Evolutionary conservation across 2,797 vertebrate species (phyloP), one percentile per base, ranked within the genome.

Genomic region (Mus caroli): DNA sequence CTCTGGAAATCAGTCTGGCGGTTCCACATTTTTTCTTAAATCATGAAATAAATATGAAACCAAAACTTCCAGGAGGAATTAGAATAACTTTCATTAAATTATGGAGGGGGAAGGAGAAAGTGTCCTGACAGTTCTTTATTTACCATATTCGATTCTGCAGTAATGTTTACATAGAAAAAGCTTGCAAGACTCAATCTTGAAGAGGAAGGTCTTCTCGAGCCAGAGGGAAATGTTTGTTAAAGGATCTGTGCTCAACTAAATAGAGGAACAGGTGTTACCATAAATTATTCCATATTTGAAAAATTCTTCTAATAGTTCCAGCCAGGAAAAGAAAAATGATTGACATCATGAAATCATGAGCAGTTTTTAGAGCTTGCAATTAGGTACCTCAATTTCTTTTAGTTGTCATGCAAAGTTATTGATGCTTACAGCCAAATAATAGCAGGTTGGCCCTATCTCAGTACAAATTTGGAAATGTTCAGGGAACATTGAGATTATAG

Each of bases 401-500:
- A 15, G 17, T 82, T 85, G 73, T n/a, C 90, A 83, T 13, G 77
- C 71, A 58, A 92, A 14, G 40, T 58, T 93, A 92, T 78, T 62
- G 73, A 67, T 88, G 76, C 54, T 84, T 22, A 43, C 83, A 84
- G 95, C 84, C 95, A 97, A 93, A 85, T 90, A 71, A 37, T 69
- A 94, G 62, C 50, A 58, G 13, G 6, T 67, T 95, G 92, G 79
- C 43, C 37, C 43, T 8, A 17, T 92, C 94, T 88, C 84, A 84
- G n/a, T 50, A 64, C n/a, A 77, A 60, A 96, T 20, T 88, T 96
- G 77, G 86, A 93, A 97, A 90, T 88, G 87, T 91, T 93, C 54
- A 77, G 95, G 92, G 46, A 95, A 85, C 31, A 78, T 13, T 56
- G 34, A 37, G 37, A 73, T 94, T 87, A 28, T 90, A 64, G 93